Percentiles rank a stretch among this genome's conserved stretches.
These are phyloP conservation scores for Diadromus collaris DNA, from an alignment of 2,888 invertebrate genomes.

Conservation along the genomic window DNA sequence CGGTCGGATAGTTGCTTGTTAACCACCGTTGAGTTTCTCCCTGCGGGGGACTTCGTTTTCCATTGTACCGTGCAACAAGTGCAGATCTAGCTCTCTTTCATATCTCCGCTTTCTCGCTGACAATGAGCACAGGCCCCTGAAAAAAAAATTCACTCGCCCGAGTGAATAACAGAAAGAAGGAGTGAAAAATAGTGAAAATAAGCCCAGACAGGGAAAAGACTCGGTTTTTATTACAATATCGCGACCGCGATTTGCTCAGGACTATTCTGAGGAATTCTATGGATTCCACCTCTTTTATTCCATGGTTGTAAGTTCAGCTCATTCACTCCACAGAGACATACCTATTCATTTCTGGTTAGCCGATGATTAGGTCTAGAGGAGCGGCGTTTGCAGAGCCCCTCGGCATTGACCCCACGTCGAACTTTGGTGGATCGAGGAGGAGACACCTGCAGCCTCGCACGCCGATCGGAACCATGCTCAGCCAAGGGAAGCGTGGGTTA, in stretches of 20 bases:
- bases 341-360: neutral
- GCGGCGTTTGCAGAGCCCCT: no score
- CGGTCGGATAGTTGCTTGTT: constrained; percentile 1
- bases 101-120: constrained; percentile 17
- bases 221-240: constrained; percentile 4
- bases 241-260: constrained; percentile 1
- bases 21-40: neutral
- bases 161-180: constrained; percentile 4
- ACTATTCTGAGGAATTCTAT: neutral
- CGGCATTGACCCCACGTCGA: neutral
- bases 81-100: constrained; percentile 33
- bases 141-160: constrained; percentile 20
- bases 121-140: constrained; percentile 19
- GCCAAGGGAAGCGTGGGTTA: neutral
- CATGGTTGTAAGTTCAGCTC: neutral
- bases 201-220: neutral
- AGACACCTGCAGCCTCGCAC: neutral
- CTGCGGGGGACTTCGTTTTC: constrained; percentile 1
- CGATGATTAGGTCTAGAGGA: neutral
- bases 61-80: constrained; percentile 46
- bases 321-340: neutral
- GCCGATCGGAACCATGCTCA: neutral
- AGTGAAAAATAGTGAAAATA: neutral
- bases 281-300: neutral
- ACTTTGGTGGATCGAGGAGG: neutral